These are phyloP conservation scores for Sinocyclocheilus anshuiensis DNA, from an alignment of 2,113 vertebrate genomes.

Conservation along the genomic window DNA sequence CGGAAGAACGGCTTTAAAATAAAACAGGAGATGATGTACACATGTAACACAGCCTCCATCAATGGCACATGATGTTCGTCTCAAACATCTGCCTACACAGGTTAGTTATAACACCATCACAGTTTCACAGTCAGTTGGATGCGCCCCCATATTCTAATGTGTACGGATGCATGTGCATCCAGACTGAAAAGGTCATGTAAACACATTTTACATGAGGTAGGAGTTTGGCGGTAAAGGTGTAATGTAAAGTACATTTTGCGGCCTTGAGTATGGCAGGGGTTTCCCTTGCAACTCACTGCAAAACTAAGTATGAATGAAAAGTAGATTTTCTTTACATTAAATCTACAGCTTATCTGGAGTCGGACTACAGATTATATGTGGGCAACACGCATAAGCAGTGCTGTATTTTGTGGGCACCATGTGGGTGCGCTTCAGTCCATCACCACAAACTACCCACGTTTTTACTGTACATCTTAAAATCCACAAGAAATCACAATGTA, in stretches of 20 bases:
- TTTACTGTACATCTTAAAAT: background rate
- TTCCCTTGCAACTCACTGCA: background rate
- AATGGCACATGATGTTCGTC: background rate
- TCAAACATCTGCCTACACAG: constrained; percentile 12
- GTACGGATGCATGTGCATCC: background rate
- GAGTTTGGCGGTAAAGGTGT: constrained; percentile 9
- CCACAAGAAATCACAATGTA: background rate
- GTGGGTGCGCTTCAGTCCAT: background rate
- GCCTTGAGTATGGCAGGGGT: background rate
- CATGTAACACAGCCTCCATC: background rate
- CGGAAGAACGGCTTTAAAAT: constrained; percentile 19
- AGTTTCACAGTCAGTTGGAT: background rate
- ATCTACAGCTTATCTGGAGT: background rate
- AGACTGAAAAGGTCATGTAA: background rate
- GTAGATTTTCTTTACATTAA: background rate
- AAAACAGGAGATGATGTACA: background rate
- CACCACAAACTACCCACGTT: background rate
- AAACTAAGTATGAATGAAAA: background rate
- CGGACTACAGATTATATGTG: background rate
- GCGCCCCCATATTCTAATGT: background rate
- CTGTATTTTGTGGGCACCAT: background rate
- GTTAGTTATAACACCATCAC: background rate
- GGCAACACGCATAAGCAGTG: background rate
- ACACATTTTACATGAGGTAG: background rate
- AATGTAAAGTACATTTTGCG: background rate